Evolutionary conservation across 2,797 vertebrate genomes (phyloP), one percentile per base, ranked within the genome.

Genomic region (Saxicola maurus): DNA sequence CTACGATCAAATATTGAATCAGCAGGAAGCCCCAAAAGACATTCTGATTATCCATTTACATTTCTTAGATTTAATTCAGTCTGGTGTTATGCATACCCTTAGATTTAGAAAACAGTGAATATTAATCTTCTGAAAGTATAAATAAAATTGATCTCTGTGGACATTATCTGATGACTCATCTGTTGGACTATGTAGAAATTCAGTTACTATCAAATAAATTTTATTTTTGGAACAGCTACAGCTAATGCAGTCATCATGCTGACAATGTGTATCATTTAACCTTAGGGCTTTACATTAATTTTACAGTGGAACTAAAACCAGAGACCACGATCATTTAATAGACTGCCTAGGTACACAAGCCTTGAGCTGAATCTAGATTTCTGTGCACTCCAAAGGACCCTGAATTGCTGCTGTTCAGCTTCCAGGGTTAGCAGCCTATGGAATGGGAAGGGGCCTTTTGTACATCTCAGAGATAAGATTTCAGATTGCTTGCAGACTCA

Each of bases 101-200:
- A 71, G 62, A 91, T 86, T 90, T 46, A 82, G 67, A 93, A 90
- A 94, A 89, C 33, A 79, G 60, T 48, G 57, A 89, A 86, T 89
- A 89, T 89, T 89, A 89, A 94, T 94, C 82, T 91, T 69, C 88
- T 78, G 46, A 85, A 91, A 90, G 35, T 37, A 92, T 78, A 94
- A 89, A 94, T 86, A 92, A 91, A 93, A 84, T 83, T 80, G 84
- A 95, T 91, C 77, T 84, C 77, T 85, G 68, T 79, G 60, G 82
- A 92, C 89, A 60, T 67, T 88, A 95, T 64, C 83, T 88, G 87
- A 78, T 95, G 91, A 94, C 62, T 94, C 90, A 95, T 94, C 80
- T 81, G 28, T 78, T 93, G 85, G 89, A 93, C 53, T 48, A 52
- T 18, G 55, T 48, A 86, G 76, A 87, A 91, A 94, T 92, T 45